phyloP scores from a whole-genome alignment of 37 sponge, comb jelly and placozoan species.

The Axinella damicornis region DNA sequence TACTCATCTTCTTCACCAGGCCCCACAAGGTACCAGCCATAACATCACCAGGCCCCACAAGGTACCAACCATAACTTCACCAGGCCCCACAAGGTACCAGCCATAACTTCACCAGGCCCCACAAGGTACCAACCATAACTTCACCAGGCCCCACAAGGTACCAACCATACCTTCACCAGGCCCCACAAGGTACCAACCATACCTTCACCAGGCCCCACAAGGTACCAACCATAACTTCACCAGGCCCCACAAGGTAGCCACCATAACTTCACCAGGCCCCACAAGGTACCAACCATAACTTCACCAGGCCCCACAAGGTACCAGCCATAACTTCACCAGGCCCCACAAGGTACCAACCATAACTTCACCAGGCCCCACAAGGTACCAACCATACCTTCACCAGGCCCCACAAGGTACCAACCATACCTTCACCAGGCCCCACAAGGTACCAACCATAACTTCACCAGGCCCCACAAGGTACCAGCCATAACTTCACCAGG shows the following conservation, averaged over 20 bases:
- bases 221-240: constrained; percentile 90
- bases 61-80: constrained; percentile 90
- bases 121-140: constrained; percentile 96
- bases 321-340: constrained; percentile 82
- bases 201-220: constrained; percentile 94
- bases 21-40: constrained; percentile 95
- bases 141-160: constrained; percentile 93
- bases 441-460: constrained; percentile 96
- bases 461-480: constrained; percentile 93
- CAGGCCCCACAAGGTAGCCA: constrained; percentile 91
- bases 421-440: constrained; percentile 89
- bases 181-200: constrained; percentile 95
- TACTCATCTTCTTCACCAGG: constrained; percentile 87
- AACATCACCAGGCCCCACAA: constrained; percentile 94
- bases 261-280: constrained; percentile 89
- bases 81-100: constrained; percentile 91
- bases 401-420: constrained; percentile 91
- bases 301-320: constrained; percentile 93
- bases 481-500: constrained; percentile 82
- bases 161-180: constrained; percentile 82
- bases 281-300: constrained; percentile 96
- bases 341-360: constrained; percentile 95
- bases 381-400: constrained; percentile 90
- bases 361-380: constrained; percentile 94
- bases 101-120: constrained; percentile 89